Conservation (phyloP, 2,797 vertebrate genomes). For the Esox masquinongy region DNA sequence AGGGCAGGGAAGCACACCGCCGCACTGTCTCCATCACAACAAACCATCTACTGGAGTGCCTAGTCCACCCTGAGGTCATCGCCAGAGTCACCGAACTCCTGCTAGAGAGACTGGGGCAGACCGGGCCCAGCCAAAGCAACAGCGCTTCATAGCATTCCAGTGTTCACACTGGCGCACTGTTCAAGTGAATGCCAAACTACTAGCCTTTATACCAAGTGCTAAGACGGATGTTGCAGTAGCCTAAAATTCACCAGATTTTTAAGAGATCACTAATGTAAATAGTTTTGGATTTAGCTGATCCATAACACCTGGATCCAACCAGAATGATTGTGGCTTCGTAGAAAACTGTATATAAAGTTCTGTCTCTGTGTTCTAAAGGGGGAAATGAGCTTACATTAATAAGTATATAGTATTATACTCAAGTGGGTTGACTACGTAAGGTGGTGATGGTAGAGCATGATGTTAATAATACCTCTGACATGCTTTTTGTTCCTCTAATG, state of each 20-base stretch:
- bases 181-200: not conserved
- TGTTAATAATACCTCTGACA: not conserved
- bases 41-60: slow-evolving; percentile 88
- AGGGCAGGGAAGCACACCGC: slow-evolving; percentile 8
- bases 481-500: not conserved
- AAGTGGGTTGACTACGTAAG: not conserved
- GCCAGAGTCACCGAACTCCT: slow-evolving; percentile 80
- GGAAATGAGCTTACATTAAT: not conserved
- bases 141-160: not conserved
- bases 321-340: too few species aligned
- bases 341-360: not conserved
- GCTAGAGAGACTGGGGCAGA: slow-evolving; percentile 65
- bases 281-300: too few species aligned
- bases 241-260: not conserved
- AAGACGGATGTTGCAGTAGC: not conserved
- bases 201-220: not conserved
- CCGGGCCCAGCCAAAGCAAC: not conserved
- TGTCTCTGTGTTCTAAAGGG: not conserved
- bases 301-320: too few species aligned
- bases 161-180: not conserved
- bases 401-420: not conserved
- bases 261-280: too few species aligned
- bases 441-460: not conserved
- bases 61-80: slow-evolving; percentile 87
- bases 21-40: slow-evolving; percentile 73